Evolutionary conservation across 2,888 invertebrate genomes (phyloP).

Genomic region (Pollenia amentaria): DNA sequence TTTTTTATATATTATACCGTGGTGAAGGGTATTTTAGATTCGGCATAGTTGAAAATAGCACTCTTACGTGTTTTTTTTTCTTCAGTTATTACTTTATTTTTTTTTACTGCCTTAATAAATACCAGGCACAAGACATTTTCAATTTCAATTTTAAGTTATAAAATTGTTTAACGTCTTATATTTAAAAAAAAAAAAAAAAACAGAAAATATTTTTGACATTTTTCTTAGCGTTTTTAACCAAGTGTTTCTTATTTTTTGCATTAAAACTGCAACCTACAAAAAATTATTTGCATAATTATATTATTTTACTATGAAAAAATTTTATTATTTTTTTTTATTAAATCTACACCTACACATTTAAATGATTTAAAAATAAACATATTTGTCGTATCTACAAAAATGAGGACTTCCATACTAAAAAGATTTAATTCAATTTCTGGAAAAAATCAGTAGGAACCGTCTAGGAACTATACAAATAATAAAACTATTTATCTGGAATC

Average conservation of each 20-base stretch:
- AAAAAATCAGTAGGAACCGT: too few relatives aligned
- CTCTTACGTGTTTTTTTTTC: too few relatives aligned
- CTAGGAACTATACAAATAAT: too few relatives aligned
- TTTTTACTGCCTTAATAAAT: background rate
- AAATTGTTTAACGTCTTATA: background rate
- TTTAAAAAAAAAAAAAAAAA: background rate
- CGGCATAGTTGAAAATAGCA: too few relatives aligned
- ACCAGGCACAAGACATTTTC: background rate
- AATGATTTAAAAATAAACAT: background rate
- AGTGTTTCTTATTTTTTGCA: conserved; percentile 13
- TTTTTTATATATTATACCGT: too few relatives aligned
- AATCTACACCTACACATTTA: conserved; percentile 53
- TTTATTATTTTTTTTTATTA: background rate
- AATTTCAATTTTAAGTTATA: conserved; percentile 7
- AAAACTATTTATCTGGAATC: too few relatives aligned
- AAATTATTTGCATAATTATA: conserved; percentile 43
- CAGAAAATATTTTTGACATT: conserved; percentile 7
- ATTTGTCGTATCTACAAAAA: too few relatives aligned
- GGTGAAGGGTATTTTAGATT: too few relatives aligned
- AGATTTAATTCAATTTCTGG: too few relatives aligned
- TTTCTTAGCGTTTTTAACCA: conserved; percentile 22
- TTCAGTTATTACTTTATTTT: too few relatives aligned
- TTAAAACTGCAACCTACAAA: conserved; percentile 27
- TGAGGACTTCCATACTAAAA: too few relatives aligned
- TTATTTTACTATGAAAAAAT: background rate